Base-by-base conservation (phyloP, 2,113 vertebrate genomes). In the Oostethus manadensis region DNA sequence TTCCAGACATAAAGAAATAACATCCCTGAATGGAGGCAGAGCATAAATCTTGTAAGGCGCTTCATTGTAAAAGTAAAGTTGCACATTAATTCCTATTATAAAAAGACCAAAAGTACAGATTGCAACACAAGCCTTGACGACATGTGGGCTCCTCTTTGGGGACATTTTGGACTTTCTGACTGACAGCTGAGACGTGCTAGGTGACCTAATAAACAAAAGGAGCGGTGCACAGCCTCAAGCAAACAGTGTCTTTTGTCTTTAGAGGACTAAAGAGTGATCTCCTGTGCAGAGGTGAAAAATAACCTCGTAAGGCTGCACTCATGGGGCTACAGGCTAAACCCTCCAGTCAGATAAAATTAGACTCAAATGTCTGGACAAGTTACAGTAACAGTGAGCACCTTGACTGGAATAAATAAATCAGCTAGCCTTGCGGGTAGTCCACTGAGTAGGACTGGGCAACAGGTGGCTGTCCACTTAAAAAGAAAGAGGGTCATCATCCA, bases 401-500 rank as follows among this genome's bases (percentile, higher is more conserved):
- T 15, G 47, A 46, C 26, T 54, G 16, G 45, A 75, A 71, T 67
- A 71, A 73, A 76, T 74, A 73, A 74, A 81, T 71, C 64, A 79
- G 67, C 54, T 38, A 47, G 62, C 63, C 64, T 60, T 33, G 23
- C 17, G 56, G 72, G 53, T 58, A 67, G 42, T 57, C 68, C 57
- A 60, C 64, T 14, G 21, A 65, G 64, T 60, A 56, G 58, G 58
- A 60, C 63, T 51, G 53, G 74, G 57, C 55, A 82, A 85, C 85
- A 92, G 88, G 79, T 90, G 85, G 69, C 65, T 83, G 82, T 81
- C 10, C 8, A 70, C 81, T 83, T 87, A 74, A 42, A 5, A 0
- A 70, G 47, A 76, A 76, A 80, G 79, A 80, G 56, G 82, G 58
- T 59, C 71, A 71, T 88, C 77, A 83, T 79, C 59, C 77, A 51